Evolutionary conservation across 2,113 vertebrate species (phyloP).

Genomic region (Beaufortia kweichowensis): DNA sequence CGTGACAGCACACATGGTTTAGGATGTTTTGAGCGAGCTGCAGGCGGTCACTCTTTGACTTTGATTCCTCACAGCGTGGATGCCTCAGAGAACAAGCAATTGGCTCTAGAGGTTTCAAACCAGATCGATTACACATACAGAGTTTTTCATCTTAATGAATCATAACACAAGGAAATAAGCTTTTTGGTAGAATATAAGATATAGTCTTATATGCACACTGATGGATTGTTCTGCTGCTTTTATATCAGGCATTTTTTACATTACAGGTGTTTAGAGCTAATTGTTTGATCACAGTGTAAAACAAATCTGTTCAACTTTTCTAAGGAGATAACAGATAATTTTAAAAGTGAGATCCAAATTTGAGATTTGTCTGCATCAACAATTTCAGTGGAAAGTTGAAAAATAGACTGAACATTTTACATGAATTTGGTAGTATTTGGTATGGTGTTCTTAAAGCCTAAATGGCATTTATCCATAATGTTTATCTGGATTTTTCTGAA

Average conservation of each 20-base stretch:
- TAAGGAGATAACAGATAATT: too few relatives aligned
- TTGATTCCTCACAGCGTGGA: constrained; percentile 10
- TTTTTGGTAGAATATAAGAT: background rate
- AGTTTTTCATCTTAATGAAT: constrained; percentile 22
- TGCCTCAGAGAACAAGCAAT: constrained; percentile 9
- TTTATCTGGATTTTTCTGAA: too few relatives aligned
- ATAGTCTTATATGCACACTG: background rate
- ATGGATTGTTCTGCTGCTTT: background rate
- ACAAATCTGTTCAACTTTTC: too few relatives aligned
- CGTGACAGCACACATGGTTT: background rate
- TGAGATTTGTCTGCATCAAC: too few relatives aligned
- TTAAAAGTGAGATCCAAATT: too few relatives aligned
- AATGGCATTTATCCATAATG: too few relatives aligned
- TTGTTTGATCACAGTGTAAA: too few relatives aligned
- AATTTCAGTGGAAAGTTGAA: too few relatives aligned
- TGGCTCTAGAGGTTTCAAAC: background rate
- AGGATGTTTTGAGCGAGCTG: background rate
- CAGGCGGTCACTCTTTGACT: constrained; percentile 5
- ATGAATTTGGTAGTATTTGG: too few relatives aligned
- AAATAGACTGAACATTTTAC: too few relatives aligned
- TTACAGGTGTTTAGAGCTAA: background rate
- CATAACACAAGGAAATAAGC: background rate
- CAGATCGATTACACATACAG: constrained; percentile 25
- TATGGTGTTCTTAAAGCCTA: too few relatives aligned
- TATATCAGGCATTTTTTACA: background rate